Conservation (phyloP, 2,113 vertebrate genomes). For the Pionites leucogaster region DNA sequence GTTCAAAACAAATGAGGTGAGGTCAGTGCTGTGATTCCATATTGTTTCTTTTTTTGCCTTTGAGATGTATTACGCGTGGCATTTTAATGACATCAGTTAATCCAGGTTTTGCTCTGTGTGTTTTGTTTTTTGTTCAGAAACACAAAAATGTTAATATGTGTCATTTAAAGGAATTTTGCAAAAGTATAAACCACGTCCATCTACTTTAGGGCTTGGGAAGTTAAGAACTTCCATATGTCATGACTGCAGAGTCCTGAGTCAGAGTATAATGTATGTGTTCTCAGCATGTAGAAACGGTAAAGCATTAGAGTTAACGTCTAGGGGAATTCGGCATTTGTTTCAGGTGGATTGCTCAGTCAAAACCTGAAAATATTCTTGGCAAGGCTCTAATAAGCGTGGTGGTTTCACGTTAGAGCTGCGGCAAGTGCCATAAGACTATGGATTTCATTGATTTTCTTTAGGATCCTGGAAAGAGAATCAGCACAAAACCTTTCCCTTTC, state of each 20-base stretch:
- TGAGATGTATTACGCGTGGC: neutral
- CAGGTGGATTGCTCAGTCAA: neutral
- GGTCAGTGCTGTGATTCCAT: neutral
- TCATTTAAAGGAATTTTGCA: neutral
- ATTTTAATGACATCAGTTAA: neutral
- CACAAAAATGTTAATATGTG: neutral
- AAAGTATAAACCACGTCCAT: neutral
- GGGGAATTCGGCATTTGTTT: slow-evolving; percentile 10
- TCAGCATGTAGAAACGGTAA: neutral
- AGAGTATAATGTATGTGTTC: neutral
- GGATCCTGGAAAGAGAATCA: neutral
- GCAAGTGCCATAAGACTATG: neutral
- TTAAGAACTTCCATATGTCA: slow-evolving; percentile 1
- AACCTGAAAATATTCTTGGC: neutral
- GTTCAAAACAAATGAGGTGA: neutral
- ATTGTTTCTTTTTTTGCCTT: neutral
- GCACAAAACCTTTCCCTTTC: neutral
- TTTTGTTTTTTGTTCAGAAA: slow-evolving; percentile 23
- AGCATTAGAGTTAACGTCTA: neutral
- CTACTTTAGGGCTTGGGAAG: neutral
- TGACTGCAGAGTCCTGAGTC: neutral
- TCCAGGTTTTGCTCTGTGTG: neutral
- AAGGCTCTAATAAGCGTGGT: neutral
- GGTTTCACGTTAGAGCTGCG: neutral
- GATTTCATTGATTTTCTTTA: slow-evolving; percentile 25